phyloP scores from a whole-genome alignment of 2,113 vertebrate species.

The Etheostoma spectabile region DNA sequence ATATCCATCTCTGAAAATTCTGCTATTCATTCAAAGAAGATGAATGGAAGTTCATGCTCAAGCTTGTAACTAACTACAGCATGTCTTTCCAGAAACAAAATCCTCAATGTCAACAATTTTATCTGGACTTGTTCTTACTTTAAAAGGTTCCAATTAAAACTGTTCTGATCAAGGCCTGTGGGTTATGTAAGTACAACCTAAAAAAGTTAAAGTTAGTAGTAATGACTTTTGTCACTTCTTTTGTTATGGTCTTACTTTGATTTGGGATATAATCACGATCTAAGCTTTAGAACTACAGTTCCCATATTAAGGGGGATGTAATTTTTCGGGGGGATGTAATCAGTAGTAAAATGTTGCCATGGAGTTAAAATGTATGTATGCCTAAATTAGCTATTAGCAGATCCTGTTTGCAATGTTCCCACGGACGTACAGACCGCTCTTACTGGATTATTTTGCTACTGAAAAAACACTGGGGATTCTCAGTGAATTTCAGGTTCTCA shows the following conservation, averaged over 20 bases:
- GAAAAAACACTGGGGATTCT: background rate
- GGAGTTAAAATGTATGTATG: too few relatives aligned
- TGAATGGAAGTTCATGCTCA: background rate
- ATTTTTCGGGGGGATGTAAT: background rate
- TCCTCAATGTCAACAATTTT: background rate
- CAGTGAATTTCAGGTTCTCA: background rate
- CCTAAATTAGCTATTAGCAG: background rate
- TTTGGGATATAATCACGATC: too few relatives aligned
- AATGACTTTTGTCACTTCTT: background rate
- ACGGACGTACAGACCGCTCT: background rate
- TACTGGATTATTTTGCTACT: background rate
- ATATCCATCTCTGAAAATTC: background rate
- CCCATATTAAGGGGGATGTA: background rate
- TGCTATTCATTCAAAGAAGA: background rate
- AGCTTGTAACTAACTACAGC: background rate
- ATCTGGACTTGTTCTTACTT: background rate
- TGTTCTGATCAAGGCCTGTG: background rate
- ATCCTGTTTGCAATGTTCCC: background rate
- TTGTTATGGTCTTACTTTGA: background rate
- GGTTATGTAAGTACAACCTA: background rate
- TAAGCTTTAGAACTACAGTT: background rate
- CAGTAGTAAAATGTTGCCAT: background rate
- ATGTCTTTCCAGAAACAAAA: background rate
- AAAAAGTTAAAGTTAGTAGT: background rate
- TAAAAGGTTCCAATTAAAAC: slow-evolving; percentile 3